These are phyloP conservation scores for Biston betularia DNA, from an alignment of 2,888 invertebrate genomes.

Conservation along the genomic window DNA sequence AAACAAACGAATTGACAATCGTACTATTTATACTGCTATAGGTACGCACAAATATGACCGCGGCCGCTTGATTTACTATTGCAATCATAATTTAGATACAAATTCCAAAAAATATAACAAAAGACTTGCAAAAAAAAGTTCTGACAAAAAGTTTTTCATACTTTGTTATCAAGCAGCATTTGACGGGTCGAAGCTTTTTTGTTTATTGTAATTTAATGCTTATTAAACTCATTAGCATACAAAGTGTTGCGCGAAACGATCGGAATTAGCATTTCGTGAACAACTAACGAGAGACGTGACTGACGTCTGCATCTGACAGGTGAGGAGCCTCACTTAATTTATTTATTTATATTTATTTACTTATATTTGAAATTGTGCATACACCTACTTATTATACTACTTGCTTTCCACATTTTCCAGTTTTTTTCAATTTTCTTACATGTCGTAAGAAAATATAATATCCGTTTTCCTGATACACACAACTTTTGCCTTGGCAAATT, in stretches of 20 bases:
- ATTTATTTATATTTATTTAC: no score
- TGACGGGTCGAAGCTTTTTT: constrained; percentile 45
- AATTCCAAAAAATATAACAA: neutral
- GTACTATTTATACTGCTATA: no score
- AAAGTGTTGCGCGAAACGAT: constrained; percentile 66
- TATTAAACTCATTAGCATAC: constrained; percentile 73
- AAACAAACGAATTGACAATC: no score
- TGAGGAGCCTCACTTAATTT: constrained; percentile 25
- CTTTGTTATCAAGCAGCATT: constrained; percentile 50
- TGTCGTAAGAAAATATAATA: no score
- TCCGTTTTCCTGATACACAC: no score
- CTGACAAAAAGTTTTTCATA: constrained; percentile 28
- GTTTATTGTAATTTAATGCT: constrained; percentile 57
- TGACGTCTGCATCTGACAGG: constrained; percentile 37
- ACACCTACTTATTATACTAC: no score
- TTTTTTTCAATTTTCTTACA: no score
- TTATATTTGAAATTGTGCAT: no score
- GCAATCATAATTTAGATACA: neutral
- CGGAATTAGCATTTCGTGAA: constrained; percentile 57
- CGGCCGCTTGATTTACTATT: neutral
- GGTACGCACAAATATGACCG: no score
- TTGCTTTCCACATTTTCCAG: no score
- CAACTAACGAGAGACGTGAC: constrained; percentile 46
- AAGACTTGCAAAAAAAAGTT: neutral
- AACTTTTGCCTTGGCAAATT: no score